Evolutionary conservation across 2,113 vertebrate species (phyloP).

Genomic region (Acrocephalus kingi): DNA sequence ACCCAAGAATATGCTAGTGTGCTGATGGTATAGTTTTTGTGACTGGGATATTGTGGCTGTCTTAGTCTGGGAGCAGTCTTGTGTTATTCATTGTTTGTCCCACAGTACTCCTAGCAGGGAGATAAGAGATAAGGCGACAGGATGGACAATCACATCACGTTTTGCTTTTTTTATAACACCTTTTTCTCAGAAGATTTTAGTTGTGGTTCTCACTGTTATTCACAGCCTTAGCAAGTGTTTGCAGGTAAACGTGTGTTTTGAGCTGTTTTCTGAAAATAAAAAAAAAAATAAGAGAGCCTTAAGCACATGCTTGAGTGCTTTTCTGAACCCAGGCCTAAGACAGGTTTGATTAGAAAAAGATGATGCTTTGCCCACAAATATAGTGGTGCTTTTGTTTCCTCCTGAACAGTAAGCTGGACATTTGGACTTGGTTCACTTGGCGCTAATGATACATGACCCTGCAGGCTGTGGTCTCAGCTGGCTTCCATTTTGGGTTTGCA

Average conservation of each 20-base stretch:
- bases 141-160: not conserved
- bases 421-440: slow-evolving; percentile 62
- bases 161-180: not conserved
- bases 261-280: not conserved
- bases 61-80: not conserved
- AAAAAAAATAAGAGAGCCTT: not conserved
- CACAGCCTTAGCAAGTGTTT: slow-evolving; percentile 6
- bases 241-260: slow-evolving; percentile 2
- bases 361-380: slow-evolving; percentile 21
- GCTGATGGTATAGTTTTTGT: not conserved
- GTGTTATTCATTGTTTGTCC: not conserved
- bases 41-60: not conserved
- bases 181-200: not conserved
- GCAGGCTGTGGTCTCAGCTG: slow-evolving; percentile 49
- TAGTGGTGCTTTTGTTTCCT: slow-evolving; percentile 55
- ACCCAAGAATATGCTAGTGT: not conserved
- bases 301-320: slow-evolving; percentile 32
- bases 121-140: not conserved
- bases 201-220: not conserved
- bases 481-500: slow-evolving; percentile 49
- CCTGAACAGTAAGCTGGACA: slow-evolving; percentile 36
- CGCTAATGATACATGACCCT: slow-evolving; percentile 35
- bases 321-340: not conserved
- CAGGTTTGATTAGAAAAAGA: slow-evolving; percentile 51
- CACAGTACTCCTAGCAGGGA: not conserved